Evolutionary conservation across 2,888 invertebrate genomes (phyloP).

Genomic region (Sphaerolaimus hirsutus): DNA sequence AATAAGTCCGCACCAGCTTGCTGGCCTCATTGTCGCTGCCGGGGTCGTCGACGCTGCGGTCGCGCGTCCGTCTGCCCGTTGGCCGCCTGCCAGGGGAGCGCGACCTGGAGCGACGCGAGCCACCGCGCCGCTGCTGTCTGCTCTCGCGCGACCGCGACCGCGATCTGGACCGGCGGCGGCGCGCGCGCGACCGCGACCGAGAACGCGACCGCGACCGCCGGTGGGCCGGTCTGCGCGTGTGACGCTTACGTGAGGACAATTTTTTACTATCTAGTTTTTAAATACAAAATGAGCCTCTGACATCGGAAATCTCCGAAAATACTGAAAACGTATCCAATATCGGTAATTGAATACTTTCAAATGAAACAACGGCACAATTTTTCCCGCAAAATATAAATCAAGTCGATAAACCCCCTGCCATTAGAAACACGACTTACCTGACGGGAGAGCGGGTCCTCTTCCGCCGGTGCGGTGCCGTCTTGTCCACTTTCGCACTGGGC

Average conservation of each 20-base stretch:
- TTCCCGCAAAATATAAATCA: too few relatives aligned
- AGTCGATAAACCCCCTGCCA: too few relatives aligned
- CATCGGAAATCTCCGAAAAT: too few relatives aligned
- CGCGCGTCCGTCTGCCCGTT: not conserved
- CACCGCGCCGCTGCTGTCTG: not conserved
- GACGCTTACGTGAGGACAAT: not conserved
- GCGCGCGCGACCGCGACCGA: not conserved
- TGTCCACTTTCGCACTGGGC: not conserved
- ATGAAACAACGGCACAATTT: too few relatives aligned
- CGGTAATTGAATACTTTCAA: too few relatives aligned
- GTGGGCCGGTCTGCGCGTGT: not conserved
- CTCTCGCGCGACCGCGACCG: not conserved
- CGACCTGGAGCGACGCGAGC: not conserved
- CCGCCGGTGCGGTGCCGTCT: not conserved
- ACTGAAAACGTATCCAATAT: too few relatives aligned
- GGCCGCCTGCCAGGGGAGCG: not conserved
- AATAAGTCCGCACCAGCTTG: too few relatives aligned
- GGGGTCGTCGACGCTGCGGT: not conserved
- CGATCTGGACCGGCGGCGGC: not conserved
- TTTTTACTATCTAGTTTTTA: too few relatives aligned
- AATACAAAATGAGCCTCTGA: too few relatives aligned
- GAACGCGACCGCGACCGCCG: not conserved
- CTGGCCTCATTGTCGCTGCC: too few relatives aligned
- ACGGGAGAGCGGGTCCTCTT: not conserved
- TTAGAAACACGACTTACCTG: too few relatives aligned